Evolutionary conservation across 2,888 invertebrate species (phyloP).

Genomic region (Homarus gammarus): DNA sequence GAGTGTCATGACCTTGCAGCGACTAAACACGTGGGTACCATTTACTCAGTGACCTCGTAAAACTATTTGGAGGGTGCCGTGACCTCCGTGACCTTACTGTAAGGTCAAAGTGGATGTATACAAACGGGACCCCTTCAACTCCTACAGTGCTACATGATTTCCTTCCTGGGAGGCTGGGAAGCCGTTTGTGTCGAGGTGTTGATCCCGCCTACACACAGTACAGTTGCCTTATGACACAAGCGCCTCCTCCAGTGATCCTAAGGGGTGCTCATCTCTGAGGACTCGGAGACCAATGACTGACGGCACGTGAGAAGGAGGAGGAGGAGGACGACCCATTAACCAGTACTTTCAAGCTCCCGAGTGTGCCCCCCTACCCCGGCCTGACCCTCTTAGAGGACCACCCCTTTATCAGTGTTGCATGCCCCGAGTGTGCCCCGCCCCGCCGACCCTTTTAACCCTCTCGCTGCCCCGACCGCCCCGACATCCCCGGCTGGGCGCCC

Average conservation of each 20-base stretch:
- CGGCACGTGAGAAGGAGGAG: too few species aligned
- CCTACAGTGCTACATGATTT: not conserved
- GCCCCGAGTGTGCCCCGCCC: slow-evolving; percentile 19
- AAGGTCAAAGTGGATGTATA: too few species aligned
- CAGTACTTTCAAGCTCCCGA: too few species aligned
- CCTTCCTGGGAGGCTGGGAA: not conserved
- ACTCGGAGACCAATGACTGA: not conserved
- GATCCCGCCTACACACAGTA: not conserved
- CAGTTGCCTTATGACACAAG: not conserved
- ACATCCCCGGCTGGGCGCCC: not conserved
- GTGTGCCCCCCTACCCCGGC: too few species aligned
- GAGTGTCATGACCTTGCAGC: too few species aligned
- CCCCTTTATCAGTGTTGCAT: not conserved
- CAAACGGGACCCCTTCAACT: too few species aligned
- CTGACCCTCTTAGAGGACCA: not conserved
- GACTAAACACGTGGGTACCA: too few species aligned
- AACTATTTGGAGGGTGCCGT: too few species aligned
- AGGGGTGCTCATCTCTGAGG: not conserved
- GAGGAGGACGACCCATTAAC: too few species aligned
- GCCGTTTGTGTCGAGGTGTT: not conserved
- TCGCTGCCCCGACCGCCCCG: not conserved
- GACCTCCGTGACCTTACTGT: too few species aligned
- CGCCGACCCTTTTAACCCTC: not conserved
- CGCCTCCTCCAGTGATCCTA: not conserved
- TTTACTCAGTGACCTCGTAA: too few species aligned